Conservation (phyloP, 1,140 invertebrate genomes). For the Drosophila auraria region DNA sequence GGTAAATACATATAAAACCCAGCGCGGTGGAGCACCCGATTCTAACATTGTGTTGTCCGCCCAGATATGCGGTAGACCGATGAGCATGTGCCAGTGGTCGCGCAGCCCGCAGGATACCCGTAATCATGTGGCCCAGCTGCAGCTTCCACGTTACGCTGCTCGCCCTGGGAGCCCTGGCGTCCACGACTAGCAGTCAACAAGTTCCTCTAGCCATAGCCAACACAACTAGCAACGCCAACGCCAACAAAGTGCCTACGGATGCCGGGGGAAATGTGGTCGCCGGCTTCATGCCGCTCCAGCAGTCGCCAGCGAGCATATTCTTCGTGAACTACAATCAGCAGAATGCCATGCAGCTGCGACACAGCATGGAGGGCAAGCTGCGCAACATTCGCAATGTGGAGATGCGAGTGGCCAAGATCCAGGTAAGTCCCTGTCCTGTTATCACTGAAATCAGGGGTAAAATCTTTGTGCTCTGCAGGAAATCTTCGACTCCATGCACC, state of each 20-base stretch:
- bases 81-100: conserved; percentile 43
- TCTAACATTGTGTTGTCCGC: background rate
- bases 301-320: conserved; percentile 71
- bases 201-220: conserved; percentile 51
- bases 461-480: conserved; percentile 68
- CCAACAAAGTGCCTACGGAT: conserved; percentile 71
- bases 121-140: conserved; percentile 44
- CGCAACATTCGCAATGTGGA: conserved; percentile 86
- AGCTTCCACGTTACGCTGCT: conserved; percentile 31
- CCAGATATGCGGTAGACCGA: conserved; percentile 30
- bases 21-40: background rate
- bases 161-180: conserved; percentile 20
- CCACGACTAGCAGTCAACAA: conserved; percentile 56
- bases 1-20: conserved; percentile 13
- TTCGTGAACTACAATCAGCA: conserved; percentile 77
- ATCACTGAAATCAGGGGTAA: background rate
- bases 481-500: conserved; percentile 85
- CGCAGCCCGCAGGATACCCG: conserved; percentile 11
- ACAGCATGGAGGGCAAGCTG: conserved; percentile 75
- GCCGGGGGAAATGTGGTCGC: conserved; percentile 31
- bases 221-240: conserved; percentile 54
- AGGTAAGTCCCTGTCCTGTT: conserved; percentile 76
- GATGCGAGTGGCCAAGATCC: conserved; percentile 87
- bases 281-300: conserved; percentile 65
- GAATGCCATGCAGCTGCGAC: conserved; percentile 74